Percentiles rank a stretch among this genome's conserved stretches.
Evolutionary conservation across 1,140 invertebrate species (phyloP).

Genomic region (Megathymus violae): DNA sequence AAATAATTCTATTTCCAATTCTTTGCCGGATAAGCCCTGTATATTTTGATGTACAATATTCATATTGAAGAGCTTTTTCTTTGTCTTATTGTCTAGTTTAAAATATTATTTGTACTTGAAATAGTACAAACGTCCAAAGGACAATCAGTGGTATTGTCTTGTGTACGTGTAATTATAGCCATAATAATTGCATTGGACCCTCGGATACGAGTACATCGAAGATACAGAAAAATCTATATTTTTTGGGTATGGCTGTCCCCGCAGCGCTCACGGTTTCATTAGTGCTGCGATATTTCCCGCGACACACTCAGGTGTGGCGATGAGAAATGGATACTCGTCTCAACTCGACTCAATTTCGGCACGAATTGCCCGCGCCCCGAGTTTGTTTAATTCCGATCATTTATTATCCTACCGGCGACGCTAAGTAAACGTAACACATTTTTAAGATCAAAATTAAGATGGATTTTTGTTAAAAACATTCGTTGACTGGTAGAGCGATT

Average conservation of each 20-base stretch:
- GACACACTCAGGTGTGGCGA: constrained; percentile 26
- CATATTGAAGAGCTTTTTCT: too few relatives aligned
- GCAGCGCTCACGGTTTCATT: constrained; percentile 9
- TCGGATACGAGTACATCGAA: too few relatives aligned
- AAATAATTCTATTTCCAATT: too few relatives aligned
- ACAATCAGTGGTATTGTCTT: too few relatives aligned
- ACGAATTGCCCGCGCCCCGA: constrained; percentile 23
- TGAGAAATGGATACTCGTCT: constrained; percentile 27
- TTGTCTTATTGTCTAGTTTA: too few relatives aligned
- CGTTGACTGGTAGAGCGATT: not conserved
- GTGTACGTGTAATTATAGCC: too few relatives aligned
- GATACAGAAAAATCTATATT: not conserved
- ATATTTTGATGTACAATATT: too few relatives aligned
- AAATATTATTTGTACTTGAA: too few relatives aligned
- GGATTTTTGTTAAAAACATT: not conserved
- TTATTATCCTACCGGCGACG: constrained; percentile 21
- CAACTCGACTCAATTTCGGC: constrained; percentile 31
- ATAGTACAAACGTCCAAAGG: too few relatives aligned
- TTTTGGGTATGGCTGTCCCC: not conserved
- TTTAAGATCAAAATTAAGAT: constrained; percentile 6
- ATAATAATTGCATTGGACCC: too few relatives aligned
- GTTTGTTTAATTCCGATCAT: constrained; percentile 27
- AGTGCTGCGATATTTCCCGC: constrained; percentile 12
- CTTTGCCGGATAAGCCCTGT: too few relatives aligned
- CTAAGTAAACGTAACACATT: not conserved